phyloP scores from a whole-genome alignment of 2,797 vertebrate genomes.

The Hippocampus kuda region DNA sequence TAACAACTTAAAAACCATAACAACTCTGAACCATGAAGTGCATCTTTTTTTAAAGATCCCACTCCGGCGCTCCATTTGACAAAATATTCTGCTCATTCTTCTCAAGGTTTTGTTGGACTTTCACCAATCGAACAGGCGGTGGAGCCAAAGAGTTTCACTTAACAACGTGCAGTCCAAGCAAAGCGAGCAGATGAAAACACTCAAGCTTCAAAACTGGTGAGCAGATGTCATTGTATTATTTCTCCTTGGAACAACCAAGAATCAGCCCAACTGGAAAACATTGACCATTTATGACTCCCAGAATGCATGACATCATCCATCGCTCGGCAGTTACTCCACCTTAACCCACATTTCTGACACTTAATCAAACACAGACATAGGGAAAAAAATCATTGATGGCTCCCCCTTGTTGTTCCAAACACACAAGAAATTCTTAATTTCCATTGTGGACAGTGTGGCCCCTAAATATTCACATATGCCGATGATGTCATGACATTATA shows the following conservation, averaged over 20 bases:
- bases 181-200: not conserved
- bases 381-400: not conserved
- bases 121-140: conserved; percentile 11
- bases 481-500: conserved; percentile 25
- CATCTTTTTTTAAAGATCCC: not conserved
- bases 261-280: conserved; percentile 26
- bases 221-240: conserved; percentile 11
- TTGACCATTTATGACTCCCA: conserved; percentile 25
- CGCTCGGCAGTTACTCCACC: not conserved
- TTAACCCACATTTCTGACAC: conserved; percentile 5
- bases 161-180: not conserved
- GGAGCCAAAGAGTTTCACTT: conserved; percentile 27
- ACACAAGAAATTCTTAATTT: not conserved
- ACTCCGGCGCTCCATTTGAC: not conserved
- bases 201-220: not conserved
- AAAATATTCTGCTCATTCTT: not conserved
- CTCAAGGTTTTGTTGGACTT: not conserved
- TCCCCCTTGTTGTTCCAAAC: not conserved
- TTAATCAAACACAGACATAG: conserved; percentile 1
- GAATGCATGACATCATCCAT: conserved; percentile 35
- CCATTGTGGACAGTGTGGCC: not conserved
- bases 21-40: not conserved
- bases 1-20: not conserved
- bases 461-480: conserved; percentile 43
- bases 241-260: not conserved